Evolutionary conservation across 2,888 invertebrate genomes (phyloP).

Genomic region (Frankliniella fusca): DNA sequence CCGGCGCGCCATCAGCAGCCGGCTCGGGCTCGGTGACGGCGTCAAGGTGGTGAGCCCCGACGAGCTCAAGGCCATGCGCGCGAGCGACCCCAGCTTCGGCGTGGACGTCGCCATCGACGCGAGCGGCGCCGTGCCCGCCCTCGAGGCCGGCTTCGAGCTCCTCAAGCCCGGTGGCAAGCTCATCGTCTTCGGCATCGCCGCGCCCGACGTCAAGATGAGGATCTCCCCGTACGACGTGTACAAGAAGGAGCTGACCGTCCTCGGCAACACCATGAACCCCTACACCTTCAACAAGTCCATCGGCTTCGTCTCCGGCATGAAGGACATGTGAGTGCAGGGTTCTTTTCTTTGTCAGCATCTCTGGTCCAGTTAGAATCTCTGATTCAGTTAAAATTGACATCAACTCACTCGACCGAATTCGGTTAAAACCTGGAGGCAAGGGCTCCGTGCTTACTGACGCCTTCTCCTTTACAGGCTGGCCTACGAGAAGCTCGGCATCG

Average conservation of each 20-base stretch:
- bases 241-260: constrained; percentile 58
- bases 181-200: constrained; percentile 65
- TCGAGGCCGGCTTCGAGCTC: constrained; percentile 58
- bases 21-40: constrained; percentile 45
- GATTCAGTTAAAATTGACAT: too few relatives aligned
- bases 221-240: constrained; percentile 57
- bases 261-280: constrained; percentile 64
- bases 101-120: constrained; percentile 67
- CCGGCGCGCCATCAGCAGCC: constrained; percentile 45
- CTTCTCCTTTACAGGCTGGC: constrained; percentile 54
- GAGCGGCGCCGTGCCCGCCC: constrained; percentile 65
- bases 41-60: constrained; percentile 32
- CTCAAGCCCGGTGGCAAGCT: constrained; percentile 60
- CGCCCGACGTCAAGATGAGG: constrained; percentile 51
- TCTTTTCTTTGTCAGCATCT: too few relatives aligned
- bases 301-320: constrained; percentile 59
- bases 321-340: constrained; percentile 54
- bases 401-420: too few relatives aligned
- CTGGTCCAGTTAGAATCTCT: too few relatives aligned
- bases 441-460: background rate
- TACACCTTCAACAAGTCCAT: constrained; percentile 63
- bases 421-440: too few relatives aligned
- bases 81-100: constrained; percentile 47
- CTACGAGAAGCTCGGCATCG: constrained; percentile 58
- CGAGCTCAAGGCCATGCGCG: constrained; percentile 51